A percentile compares a stretch with the other conserved stretches of the same genome.
These are phyloP conservation scores for Pterophyllum scalare DNA, from an alignment of 2,113 vertebrate genomes.

Conservation along the genomic window DNA sequence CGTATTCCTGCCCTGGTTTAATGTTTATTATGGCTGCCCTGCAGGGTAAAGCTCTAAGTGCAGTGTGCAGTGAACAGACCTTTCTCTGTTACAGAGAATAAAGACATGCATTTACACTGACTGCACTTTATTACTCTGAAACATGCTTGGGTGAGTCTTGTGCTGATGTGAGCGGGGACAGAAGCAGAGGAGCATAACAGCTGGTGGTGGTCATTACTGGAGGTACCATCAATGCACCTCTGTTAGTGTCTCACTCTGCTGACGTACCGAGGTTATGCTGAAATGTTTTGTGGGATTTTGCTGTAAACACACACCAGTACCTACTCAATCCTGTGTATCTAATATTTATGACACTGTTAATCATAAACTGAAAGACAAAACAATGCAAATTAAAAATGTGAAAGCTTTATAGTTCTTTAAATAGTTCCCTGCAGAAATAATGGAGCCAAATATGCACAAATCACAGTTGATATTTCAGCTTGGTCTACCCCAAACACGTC, in stretches of 20 bases:
- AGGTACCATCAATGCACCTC: constrained; percentile 27
- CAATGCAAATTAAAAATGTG: not conserved
- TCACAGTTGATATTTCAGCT: not conserved
- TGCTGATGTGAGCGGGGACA: not conserved
- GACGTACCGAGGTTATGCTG: not conserved
- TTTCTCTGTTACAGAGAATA: constrained; percentile 53
- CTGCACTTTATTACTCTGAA: constrained; percentile 25
- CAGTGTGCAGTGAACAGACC: constrained; percentile 34
- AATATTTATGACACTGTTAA: not conserved
- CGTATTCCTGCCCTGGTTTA: not conserved
- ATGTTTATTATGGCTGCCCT: constrained; percentile 7
- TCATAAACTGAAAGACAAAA: not conserved
- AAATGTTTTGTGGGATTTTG: not conserved
- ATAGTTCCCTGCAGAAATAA: too few species aligned
- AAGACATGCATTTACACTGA: constrained; percentile 46
- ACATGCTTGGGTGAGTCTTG: constrained; percentile 14
- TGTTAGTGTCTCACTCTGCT: constrained; percentile 38
- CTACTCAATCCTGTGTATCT: not conserved
- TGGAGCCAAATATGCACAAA: not conserved
- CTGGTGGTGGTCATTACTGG: constrained; percentile 20
- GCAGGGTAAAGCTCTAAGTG: constrained; percentile 2
- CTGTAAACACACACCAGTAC: not conserved
- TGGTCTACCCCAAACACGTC: not conserved
- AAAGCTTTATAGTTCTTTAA: not conserved
- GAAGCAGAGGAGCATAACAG: constrained; percentile 49